Percentiles rank a stretch among this genome's conserved stretches.
These are phyloP conservation scores for Eulemur rufifrons DNA, from an alignment of 2,113 vertebrate species.

Conservation along the genomic window DNA sequence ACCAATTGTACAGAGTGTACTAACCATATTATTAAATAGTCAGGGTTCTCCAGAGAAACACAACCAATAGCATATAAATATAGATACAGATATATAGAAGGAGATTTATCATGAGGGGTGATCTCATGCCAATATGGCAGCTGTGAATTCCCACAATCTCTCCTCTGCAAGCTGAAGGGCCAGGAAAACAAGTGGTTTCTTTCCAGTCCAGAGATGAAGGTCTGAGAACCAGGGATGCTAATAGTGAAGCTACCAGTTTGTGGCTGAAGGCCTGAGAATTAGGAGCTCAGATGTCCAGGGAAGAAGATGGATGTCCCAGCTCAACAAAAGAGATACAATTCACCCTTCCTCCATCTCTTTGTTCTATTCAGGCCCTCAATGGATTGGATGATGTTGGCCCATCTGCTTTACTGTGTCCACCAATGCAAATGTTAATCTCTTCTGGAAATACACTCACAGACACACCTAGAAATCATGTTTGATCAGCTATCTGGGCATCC, in stretches of 20 bases:
- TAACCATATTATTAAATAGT: neutral
- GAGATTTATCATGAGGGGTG: neutral
- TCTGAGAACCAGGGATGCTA: neutral
- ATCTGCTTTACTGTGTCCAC: neutral
- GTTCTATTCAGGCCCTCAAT: neutral
- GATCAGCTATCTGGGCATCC: neutral
- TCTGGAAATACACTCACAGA: neutral
- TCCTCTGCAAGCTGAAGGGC: too few relatives aligned
- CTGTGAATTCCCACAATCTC: neutral
- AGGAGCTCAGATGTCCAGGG: neutral
- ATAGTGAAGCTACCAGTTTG: neutral
- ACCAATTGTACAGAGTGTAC: neutral
- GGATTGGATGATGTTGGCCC: neutral
- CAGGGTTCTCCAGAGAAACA: too few relatives aligned
- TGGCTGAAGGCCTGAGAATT: neutral
- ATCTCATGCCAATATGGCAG: neutral
- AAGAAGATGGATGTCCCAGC: neutral
- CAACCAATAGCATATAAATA: neutral
- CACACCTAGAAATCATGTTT: neutral
- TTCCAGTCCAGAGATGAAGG: neutral
- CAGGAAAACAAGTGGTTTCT: neutral
- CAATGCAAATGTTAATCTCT: neutral
- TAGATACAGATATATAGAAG: neutral
- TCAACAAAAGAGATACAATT: neutral
- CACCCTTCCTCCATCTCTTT: neutral